Percentiles rank a stretch among this genome's conserved stretches.
Conservation (phyloP, 2,888 invertebrate species). For the Tetranychus piercei region DNA sequence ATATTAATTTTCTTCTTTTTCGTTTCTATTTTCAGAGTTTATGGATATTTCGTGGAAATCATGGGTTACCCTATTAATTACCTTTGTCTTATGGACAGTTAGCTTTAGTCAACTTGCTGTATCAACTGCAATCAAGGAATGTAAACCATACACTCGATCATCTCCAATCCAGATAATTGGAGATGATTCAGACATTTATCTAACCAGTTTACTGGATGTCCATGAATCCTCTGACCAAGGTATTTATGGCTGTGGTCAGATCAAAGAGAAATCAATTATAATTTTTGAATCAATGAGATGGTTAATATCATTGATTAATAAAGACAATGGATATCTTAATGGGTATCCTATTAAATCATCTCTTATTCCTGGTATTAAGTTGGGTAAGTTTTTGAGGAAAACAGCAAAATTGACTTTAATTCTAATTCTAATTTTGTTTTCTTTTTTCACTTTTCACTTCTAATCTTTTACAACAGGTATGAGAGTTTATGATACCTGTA, state of each 20-base stretch:
- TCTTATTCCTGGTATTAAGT: neutral
- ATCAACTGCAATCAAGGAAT: neutral
- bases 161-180: neutral
- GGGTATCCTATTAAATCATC: neutral
- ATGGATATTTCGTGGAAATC: too few species aligned
- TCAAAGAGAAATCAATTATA: neutral
- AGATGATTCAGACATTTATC: neutral
- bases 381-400: neutral
- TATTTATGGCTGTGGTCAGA: slow-evolving; percentile 4
- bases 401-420: neutral
- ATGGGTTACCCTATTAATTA: too few species aligned
- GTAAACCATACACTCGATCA: neutral
- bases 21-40: too few species aligned
- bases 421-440: neutral
- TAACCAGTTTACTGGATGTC: neutral
- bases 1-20: too few species aligned
- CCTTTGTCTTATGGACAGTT: too few species aligned
- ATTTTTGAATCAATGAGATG: slow-evolving; percentile 6
- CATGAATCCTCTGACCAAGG: neutral
- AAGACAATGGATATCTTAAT: neutral
- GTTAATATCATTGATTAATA: neutral
- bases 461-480: slow-evolving; percentile 19
- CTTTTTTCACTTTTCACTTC: neutral
- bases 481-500: slow-evolving; percentile 23
- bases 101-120: too few species aligned